Evolutionary conservation across 1,140 invertebrate genomes (phyloP).

Genomic region (Cataglyphis hispanica): DNA sequence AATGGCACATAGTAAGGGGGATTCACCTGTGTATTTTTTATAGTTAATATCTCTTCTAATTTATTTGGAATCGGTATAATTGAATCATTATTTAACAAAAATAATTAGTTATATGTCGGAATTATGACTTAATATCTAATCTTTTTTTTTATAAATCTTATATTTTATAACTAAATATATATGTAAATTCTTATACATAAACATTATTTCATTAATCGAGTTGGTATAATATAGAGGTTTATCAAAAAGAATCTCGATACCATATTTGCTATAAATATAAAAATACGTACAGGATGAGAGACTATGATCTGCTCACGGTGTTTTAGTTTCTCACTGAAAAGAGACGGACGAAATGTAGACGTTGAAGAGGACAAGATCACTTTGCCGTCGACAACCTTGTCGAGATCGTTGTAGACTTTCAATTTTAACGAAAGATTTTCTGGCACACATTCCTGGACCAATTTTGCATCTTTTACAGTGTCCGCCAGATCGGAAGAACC

Average conservation of each 20-base stretch:
- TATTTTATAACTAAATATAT: conserved; percentile 21
- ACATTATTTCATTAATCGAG: neutral
- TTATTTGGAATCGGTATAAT: neutral
- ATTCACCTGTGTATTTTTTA: conserved; percentile 89
- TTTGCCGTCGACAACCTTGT: conserved; percentile 90
- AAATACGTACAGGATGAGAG: conserved; percentile 93
- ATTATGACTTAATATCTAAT: neutral
- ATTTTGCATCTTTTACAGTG: conserved; percentile 90
- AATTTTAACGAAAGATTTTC: conserved; percentile 95
- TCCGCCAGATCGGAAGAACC: conserved; percentile 90
- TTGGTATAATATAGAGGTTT: conserved; percentile 17
- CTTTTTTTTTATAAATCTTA: neutral
- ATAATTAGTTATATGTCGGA: conserved; percentile 15
- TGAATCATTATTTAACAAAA: neutral
- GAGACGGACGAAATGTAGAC: conserved; percentile 95
- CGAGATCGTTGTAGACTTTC: conserved; percentile 92
- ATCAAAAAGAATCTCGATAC: neutral
- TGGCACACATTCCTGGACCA: conserved; percentile 97
- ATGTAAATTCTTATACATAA: conserved; percentile 3
- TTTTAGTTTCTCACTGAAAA: conserved; percentile 93
- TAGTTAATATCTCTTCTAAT: neutral
- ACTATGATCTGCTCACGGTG: conserved; percentile 92
- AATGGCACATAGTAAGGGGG: conserved; percentile 98
- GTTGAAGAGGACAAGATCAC: conserved; percentile 96
- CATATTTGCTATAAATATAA: conserved; percentile 29